Base-by-base conservation (phyloP, 1,140 invertebrate species). In the Apis cerana region DNA sequence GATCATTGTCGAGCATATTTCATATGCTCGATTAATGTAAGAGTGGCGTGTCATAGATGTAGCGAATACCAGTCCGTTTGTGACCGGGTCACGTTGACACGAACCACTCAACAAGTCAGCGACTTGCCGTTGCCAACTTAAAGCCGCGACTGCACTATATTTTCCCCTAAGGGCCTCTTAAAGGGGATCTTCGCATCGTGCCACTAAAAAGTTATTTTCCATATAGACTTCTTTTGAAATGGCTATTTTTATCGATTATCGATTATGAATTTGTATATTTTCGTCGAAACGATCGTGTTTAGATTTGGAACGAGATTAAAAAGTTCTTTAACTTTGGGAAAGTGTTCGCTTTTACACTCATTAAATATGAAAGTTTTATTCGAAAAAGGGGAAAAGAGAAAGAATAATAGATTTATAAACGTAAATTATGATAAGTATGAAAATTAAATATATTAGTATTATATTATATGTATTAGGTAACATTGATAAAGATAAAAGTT, bases 71-170 rank as follows among this genome's bases (percentile, higher is more conserved):
- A 83, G 86, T 54, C 56, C 72, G 70, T 52, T 77, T 89, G 67
- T 90, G 83, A 90, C 87, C 89, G 79, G 87, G 89, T 90, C 86
- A 90, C 71, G 89, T 85, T 87, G 89, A 88, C 88, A 82, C 75
- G 79, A 90, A 82, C 84, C 87, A 90, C 89, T 90, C 89, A 85
- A 90, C 89, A 85, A 90, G 89, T 90, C 89, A 90, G 84, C 89
- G 89, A 90, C 89, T 90, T 77, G 74, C 75, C 75, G 77, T 61
- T 80, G 71, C 50, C 71, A 88, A 84, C 78, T 90, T 90, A 90
- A 90, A 90, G 89, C 85, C 77, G 85, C 85, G 76, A 68, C 83
- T 82, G 62, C 78, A 58, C 81, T 85, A 80, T 77, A 84, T 80
- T 86, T 85, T 88, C 64, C 86, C 84, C 86, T 88, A 80, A 90